Conservation (phyloP, 2,888 invertebrate species). For the Entomobrya proxima region DNA sequence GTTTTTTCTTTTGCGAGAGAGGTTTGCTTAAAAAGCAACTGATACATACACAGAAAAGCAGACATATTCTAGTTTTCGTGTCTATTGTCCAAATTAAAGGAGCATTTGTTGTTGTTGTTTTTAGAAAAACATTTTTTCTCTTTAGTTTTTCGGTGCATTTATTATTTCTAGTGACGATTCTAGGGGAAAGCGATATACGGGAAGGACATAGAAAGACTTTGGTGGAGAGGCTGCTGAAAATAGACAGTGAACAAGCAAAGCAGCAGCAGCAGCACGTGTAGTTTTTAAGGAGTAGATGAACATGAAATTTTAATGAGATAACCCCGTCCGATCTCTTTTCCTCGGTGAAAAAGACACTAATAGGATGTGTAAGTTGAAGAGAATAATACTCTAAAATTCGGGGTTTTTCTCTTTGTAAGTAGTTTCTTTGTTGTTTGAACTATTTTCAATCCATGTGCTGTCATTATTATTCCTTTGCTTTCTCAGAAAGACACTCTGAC, state of each 20-base stretch:
- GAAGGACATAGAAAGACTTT: neutral
- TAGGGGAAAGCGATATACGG: too few species aligned
- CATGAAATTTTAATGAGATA: constrained; percentile 29
- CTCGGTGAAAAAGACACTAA: neutral
- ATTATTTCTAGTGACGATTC: too few species aligned
- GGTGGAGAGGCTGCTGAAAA: neutral
- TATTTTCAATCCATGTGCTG: neutral
- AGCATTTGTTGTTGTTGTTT: too few species aligned
- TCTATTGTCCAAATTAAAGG: too few species aligned
- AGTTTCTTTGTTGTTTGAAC: neutral
- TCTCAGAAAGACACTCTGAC: neutral
- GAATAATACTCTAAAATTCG: neutral
- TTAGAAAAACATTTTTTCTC: too few species aligned
- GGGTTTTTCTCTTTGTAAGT: neutral
- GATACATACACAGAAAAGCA: too few species aligned
- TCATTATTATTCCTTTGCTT: neutral
- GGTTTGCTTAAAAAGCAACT: too few species aligned
- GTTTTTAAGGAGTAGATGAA: constrained; percentile 3
- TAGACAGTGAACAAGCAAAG: neutral
- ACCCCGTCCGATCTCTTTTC: constrained; percentile 4
- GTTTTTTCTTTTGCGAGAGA: too few species aligned
- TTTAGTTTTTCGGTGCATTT: too few species aligned
- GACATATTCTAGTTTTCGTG: too few species aligned
- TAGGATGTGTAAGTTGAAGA: neutral
- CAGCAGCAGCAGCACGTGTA: constrained; percentile 2